These are phyloP conservation scores for Tragelaphus scriptus DNA, from an alignment of 2,113 vertebrate species.

Conservation along the genomic window DNA sequence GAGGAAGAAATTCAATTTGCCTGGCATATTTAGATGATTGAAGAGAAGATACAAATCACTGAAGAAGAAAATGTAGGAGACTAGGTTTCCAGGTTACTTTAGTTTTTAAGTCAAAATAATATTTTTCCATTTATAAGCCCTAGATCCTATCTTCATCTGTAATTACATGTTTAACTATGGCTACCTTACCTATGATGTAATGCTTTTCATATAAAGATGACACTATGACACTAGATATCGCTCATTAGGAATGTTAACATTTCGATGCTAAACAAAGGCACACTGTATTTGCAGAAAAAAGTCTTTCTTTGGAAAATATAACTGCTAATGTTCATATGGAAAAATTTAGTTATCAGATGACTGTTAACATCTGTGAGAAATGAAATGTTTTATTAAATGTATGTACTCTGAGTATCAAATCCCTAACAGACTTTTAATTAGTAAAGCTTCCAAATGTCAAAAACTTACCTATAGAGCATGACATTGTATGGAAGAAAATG, in stretches of 20 bases:
- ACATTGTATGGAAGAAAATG: conserved; percentile 97
- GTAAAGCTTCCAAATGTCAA: not conserved
- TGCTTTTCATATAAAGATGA: not conserved
- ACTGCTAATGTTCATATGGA: not conserved
- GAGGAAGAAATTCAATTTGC: not conserved
- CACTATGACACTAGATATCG: not conserved
- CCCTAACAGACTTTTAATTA: not conserved
- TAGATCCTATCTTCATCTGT: not conserved
- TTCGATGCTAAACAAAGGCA: not conserved
- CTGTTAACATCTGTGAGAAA: not conserved
- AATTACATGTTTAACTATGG: not conserved
- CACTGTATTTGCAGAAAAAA: not conserved
- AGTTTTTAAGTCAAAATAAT: not conserved
- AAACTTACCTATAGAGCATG: conserved; percentile 95
- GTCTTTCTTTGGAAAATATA: not conserved
- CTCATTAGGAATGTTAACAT: not conserved
- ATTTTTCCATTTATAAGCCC: not conserved
- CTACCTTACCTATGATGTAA: not conserved
- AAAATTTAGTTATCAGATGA: conserved; percentile 24
- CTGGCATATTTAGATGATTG: not conserved
- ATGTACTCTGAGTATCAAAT: not conserved
- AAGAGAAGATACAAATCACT: not conserved
- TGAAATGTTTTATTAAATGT: not conserved
- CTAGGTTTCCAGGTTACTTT: not conserved
- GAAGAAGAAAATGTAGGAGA: not conserved